Conservation (phyloP, 2,797 vertebrate species). For the Thamnophis elegans region DNA sequence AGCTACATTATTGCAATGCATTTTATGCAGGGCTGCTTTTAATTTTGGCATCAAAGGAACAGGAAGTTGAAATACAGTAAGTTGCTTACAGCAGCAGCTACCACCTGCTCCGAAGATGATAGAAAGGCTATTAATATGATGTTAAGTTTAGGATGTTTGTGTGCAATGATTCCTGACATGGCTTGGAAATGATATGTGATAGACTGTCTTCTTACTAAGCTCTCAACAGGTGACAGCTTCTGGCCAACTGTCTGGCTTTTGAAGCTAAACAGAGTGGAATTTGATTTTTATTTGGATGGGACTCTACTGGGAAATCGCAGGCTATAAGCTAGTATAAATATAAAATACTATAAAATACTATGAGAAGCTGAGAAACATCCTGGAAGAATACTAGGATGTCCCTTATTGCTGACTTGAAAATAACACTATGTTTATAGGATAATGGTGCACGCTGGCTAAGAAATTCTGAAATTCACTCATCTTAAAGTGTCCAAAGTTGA, state of each 20-base stretch:
- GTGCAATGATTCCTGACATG: not conserved
- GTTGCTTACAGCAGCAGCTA: not conserved
- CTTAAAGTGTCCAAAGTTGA: not conserved
- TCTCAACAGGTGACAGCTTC: not conserved
- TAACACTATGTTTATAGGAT: not conserved
- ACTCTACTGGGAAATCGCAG: not conserved
- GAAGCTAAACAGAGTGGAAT: not conserved
- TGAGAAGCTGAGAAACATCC: not conserved
- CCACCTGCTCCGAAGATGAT: not conserved
- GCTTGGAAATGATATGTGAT: not conserved
- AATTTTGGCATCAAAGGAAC: not conserved
- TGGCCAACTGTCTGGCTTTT: not conserved
- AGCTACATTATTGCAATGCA: not conserved
- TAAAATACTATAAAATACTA: not conserved
- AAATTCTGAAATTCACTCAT: not conserved
- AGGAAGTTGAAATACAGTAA: not conserved
- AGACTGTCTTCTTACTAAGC: not conserved
- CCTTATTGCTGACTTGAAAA: not conserved
- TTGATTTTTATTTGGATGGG: not conserved
- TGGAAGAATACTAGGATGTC: not conserved
- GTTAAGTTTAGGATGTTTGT: not conserved
- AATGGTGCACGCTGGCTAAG: not conserved
- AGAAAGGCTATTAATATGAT: not conserved
- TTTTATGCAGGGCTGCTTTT: not conserved
- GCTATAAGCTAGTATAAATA: not conserved